These are phyloP conservation scores for Conger conger DNA, from an alignment of 2,113 vertebrate species.

Conservation along the genomic window DNA sequence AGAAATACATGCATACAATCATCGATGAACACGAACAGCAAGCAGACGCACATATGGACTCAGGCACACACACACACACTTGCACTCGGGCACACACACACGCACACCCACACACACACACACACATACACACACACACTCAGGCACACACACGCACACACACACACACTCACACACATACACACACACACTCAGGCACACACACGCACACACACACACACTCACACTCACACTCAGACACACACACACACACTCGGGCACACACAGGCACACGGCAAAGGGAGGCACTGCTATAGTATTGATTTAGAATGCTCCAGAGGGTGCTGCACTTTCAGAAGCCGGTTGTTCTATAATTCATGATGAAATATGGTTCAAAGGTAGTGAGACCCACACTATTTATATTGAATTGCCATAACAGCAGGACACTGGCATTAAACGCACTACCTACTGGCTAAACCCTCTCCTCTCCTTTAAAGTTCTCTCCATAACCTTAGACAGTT, in stretches of 20 bases:
- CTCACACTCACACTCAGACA: too few relatives aligned
- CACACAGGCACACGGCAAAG: neutral
- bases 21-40: too few relatives aligned
- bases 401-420: neutral
- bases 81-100: too few relatives aligned
- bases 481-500: neutral
- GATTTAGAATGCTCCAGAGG: neutral
- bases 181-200: too few relatives aligned
- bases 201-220: neutral
- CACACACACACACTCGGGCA: neutral
- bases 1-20: too few relatives aligned
- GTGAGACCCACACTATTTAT: neutral
- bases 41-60: too few relatives aligned
- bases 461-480: neutral
- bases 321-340: neutral
- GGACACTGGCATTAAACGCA: neutral
- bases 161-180: too few relatives aligned
- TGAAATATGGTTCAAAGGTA: conserved; percentile 1
- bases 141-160: too few relatives aligned
- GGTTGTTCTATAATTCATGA: conserved; percentile 3
- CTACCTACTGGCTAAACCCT: neutral
- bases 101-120: too few relatives aligned
- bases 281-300: neutral
- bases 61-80: too few relatives aligned
- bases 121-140: too few relatives aligned